Conservation (phyloP, 2,797 vertebrate species). For the Chromobotia macracanthus region DNA sequence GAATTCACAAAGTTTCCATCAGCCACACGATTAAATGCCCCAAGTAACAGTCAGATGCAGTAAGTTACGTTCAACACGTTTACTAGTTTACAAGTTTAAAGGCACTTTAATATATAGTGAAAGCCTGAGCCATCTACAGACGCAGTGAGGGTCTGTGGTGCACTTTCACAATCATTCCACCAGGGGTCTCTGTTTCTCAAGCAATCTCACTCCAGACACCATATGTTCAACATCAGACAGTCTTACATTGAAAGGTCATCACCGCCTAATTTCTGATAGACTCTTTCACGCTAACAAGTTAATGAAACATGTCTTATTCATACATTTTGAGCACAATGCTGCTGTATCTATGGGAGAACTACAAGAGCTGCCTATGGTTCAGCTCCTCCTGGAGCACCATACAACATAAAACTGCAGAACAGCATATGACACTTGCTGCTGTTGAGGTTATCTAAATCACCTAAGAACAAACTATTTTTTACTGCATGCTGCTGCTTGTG, state of each 20-base stretch:
- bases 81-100: too few species aligned
- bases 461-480: slow-evolving; percentile 43
- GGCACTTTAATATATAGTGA: neutral
- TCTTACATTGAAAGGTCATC: slow-evolving; percentile 7
- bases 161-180: slow-evolving; percentile 61
- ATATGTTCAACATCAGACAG: neutral
- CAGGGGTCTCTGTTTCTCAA: slow-evolving; percentile 73
- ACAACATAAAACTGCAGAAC: slow-evolving; percentile 6
- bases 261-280: slow-evolving; percentile 20
- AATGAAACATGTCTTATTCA: slow-evolving; percentile 1
- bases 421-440: slow-evolving; percentile 8
- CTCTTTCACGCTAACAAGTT: slow-evolving; percentile 26
- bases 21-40: too few species aligned
- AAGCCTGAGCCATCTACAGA: too few species aligned
- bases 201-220: slow-evolving; percentile 26
- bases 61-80: too few species aligned
- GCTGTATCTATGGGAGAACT: too few species aligned
- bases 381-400: neutral
- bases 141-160: slow-evolving; percentile 24
- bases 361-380: neutral
- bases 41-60: too few species aligned
- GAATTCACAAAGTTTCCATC: too few species aligned
- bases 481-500: too few species aligned
- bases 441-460: slow-evolving; percentile 19
- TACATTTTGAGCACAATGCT: neutral